Conservation (phyloP, 2,113 vertebrate species). For the Pseudonaja textilis region DNA sequence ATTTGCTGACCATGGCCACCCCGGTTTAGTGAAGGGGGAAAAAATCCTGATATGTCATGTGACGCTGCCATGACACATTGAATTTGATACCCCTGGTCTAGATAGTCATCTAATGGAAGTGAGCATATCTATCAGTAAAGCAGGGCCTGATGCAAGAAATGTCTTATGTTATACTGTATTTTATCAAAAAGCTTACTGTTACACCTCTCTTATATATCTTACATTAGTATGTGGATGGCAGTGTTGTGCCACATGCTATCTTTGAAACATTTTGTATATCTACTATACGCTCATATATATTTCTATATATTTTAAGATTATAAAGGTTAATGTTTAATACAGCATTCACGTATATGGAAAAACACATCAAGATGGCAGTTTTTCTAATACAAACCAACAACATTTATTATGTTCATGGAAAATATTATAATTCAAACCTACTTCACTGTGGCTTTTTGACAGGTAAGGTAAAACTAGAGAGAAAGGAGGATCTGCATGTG, state of each 20-base stretch:
- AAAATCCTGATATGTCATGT: no score
- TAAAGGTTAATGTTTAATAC: slow-evolving; percentile 16
- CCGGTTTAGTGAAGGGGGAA: no score
- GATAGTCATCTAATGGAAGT: background rate
- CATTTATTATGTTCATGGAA: slow-evolving; percentile 29
- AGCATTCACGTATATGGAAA: background rate
- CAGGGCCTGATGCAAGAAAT: background rate
- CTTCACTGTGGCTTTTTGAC: slow-evolving; percentile 32
- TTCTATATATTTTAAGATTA: background rate
- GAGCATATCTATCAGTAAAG: background rate
- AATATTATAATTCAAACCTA: slow-evolving; percentile 11
- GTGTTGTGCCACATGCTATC: background rate
- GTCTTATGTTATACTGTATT: background rate
- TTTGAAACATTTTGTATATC: background rate
- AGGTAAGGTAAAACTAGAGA: slow-evolving; percentile 1
- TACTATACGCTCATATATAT: background rate
- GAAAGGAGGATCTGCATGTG: slow-evolving; percentile 30
- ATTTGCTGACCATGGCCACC: no score
- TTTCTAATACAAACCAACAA: slow-evolving; percentile 5
- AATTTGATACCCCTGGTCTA: no score
- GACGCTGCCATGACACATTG: no score
- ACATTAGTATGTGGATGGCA: background rate
- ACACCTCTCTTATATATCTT: background rate
- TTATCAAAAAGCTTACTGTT: background rate
- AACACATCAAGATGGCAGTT: background rate